These are phyloP conservation scores for Sebastes fasciatus DNA, from an alignment of 2,113 vertebrate species.

Conservation along the genomic window DNA sequence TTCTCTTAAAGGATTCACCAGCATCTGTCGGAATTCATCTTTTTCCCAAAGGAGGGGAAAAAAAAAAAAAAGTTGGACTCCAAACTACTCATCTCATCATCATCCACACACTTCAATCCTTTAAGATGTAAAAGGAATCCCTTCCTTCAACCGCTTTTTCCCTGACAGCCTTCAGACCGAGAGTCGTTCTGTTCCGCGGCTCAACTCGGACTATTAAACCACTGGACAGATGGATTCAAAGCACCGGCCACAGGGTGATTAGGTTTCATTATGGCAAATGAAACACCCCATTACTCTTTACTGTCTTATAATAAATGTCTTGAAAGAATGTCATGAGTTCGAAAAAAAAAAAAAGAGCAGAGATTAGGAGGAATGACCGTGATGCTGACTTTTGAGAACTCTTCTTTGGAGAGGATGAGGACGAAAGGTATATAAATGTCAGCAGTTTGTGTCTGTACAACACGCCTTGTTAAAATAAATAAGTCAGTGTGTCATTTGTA, in stretches of 20 bases:
- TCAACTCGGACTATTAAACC: conserved; percentile 69
- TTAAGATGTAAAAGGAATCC: conserved; percentile 51
- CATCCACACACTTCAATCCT: conserved; percentile 34
- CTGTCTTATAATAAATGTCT: conserved; percentile 74
- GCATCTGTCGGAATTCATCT: conserved; percentile 36
- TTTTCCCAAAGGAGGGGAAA: conserved; percentile 22
- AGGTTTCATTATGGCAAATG: conserved; percentile 78
- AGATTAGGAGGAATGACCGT: conserved; percentile 46
- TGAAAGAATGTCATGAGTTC: conserved; percentile 57
- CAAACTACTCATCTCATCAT: conserved; percentile 44
- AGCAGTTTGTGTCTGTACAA: conserved; percentile 60
- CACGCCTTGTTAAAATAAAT: conserved; percentile 72
- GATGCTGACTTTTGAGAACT: conserved; percentile 52
- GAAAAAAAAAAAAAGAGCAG: conserved; percentile 40
- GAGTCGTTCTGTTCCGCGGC: conserved; percentile 21
- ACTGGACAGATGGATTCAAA: conserved; percentile 73
- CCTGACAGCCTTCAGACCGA: conserved; percentile 26
- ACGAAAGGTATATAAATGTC: conserved; percentile 58
- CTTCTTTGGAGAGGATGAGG: conserved; percentile 9
- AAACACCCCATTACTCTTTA: conserved; percentile 81
- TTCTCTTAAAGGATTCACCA: conserved; percentile 27
- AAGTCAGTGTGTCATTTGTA: conserved; percentile 69
- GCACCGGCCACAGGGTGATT: conserved; percentile 67
- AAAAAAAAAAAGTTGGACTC: conserved; percentile 19
- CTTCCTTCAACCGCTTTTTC: conserved; percentile 39